Conservation (phyloP, 2,113 vertebrate genomes). For the Sigmodon hispidus region DNA sequence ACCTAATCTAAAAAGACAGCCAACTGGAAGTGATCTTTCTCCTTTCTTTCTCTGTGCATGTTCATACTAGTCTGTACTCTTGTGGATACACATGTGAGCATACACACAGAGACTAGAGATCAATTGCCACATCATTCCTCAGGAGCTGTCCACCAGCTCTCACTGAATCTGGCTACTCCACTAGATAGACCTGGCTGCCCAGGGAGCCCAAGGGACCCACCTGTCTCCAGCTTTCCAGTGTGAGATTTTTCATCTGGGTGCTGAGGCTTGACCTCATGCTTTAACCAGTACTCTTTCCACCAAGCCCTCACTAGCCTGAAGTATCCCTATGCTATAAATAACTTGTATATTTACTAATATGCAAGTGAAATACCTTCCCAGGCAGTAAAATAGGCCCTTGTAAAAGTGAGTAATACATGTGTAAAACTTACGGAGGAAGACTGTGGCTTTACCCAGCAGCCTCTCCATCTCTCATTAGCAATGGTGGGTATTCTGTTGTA, state of each 20-base stretch:
- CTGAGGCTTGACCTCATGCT: background rate
- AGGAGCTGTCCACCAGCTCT: background rate
- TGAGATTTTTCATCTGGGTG: background rate
- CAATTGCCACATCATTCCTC: background rate
- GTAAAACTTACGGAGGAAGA: constrained; percentile 33
- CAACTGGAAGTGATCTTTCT: background rate
- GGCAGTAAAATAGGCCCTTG: background rate
- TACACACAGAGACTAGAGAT: background rate
- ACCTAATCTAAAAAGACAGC: constrained; percentile 38
- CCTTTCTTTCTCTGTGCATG: background rate
- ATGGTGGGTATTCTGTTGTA: too few relatives aligned
- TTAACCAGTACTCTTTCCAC: background rate
- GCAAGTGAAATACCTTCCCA: background rate
- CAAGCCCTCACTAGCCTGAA: background rate
- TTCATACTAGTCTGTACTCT: background rate
- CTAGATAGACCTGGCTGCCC: background rate
- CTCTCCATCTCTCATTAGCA: constrained; percentile 36
- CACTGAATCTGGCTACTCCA: background rate
- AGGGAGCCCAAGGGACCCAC: background rate
- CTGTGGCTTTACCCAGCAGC: constrained; percentile 51
- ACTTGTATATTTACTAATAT: background rate
- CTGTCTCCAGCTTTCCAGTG: background rate
- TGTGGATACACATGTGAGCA: background rate
- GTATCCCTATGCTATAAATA: constrained; percentile 42
- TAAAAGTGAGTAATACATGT: constrained; percentile 10